These are phyloP conservation scores for Torymus texanus DNA, from an alignment of 2,888 invertebrate species.

Conservation along the genomic window DNA sequence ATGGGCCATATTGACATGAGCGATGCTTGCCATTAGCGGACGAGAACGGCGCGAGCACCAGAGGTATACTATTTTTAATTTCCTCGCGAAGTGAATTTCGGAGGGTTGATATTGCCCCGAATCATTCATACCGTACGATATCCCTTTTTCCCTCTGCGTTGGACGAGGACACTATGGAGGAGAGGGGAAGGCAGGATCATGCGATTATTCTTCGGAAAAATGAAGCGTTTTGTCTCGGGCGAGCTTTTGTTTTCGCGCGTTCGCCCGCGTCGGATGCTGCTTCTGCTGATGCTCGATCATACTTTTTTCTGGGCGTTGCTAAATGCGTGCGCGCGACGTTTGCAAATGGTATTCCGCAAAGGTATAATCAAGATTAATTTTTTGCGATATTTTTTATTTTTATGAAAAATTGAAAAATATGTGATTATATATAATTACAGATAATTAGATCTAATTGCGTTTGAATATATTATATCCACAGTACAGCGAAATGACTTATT, in stretches of 20 bases:
- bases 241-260: constrained; percentile 15
- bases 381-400: too few species aligned
- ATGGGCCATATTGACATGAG: constrained; percentile 76
- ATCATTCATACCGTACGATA: constrained; percentile 68
- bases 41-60: constrained; percentile 66
- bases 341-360: too few species aligned
- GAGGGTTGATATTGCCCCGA: constrained; percentile 74
- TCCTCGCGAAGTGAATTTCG: constrained; percentile 74
- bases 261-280: not conserved
- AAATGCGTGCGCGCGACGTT: too few species aligned
- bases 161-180: too few species aligned
- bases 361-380: too few species aligned
- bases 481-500: too few species aligned
- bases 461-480: too few species aligned
- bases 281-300: constrained; percentile 32
- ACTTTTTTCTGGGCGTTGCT: constrained; percentile 7
- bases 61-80: constrained; percentile 72
- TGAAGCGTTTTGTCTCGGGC: constrained; percentile 17
- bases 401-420: too few species aligned
- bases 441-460: too few species aligned
- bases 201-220: constrained; percentile 47
- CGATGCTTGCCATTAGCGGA: constrained; percentile 74
- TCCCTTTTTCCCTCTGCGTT: constrained; percentile 41
- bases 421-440: too few species aligned
- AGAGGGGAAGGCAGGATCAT: too few species aligned